These are phyloP conservation scores for Actinia equina DNA, from an alignment of 64 coral and sea anemone genomes.

Conservation along the genomic window DNA sequence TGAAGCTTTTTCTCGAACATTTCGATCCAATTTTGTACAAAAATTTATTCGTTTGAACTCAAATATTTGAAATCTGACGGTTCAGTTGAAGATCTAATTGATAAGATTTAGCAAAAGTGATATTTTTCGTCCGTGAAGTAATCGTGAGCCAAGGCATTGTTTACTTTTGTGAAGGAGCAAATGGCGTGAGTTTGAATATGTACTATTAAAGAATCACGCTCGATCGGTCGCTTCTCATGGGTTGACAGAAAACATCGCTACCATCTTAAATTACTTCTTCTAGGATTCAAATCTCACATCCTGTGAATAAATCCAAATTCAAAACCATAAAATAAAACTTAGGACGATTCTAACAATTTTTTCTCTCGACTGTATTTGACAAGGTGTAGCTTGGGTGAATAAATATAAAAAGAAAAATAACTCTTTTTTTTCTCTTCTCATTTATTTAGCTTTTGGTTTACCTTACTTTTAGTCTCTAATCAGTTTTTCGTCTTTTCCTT, in stretches of 20 bases:
- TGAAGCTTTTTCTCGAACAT: background rate
- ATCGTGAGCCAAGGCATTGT: background rate
- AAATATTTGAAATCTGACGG: background rate
- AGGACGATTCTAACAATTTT: background rate
- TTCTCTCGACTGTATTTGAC: background rate
- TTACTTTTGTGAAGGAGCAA: slow-evolving; percentile 9
- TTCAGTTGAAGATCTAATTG: background rate
- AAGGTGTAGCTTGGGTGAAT: background rate
- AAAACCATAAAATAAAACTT: background rate
- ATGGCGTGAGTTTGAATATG: slow-evolving; percentile 8
- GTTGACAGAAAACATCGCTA: background rate
- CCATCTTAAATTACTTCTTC: background rate
- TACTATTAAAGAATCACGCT: slow-evolving; percentile 17
- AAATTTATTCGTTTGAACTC: no score
- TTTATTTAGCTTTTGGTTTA: background rate
- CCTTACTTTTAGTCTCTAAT: background rate
- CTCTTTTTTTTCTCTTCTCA: background rate
- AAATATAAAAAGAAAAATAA: background rate
- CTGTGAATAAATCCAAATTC: background rate
- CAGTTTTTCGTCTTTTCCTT: background rate
- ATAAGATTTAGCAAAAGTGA: background rate
- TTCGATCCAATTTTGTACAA: background rate
- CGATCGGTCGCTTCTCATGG: background rate
- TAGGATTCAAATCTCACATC: background rate
- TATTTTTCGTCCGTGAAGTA: background rate